Base-by-base conservation (phyloP, 2,888 invertebrate species). In the Synanthedon tipuliformis region DNA sequence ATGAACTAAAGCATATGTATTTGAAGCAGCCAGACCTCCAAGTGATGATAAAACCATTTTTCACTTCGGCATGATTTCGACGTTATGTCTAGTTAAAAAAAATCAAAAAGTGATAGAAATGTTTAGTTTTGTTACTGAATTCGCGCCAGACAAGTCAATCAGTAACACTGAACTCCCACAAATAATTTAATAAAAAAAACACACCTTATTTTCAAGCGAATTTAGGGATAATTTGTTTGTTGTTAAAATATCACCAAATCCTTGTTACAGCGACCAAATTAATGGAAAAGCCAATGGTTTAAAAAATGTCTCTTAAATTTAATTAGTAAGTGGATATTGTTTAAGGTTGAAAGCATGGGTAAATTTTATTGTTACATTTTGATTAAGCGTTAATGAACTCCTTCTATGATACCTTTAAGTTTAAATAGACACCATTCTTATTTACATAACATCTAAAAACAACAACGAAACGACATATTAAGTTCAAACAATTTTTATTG, bases 201-300 rank as follows among this genome's bases (percentile, higher is more conserved):
- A 49, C 49, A 49, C 49, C 49, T 49, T 12, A 49, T 15, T 12
- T 45, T 45, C 15, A 49, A 63, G 61, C 62, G 58, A 61, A 61
- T 59, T 64, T 58, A 59, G 65, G 64, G 58, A 66, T 64, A 64
- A 62, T 63, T 56, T 55, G 59, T 58, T 55, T 64, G 66, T 67
- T 67, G 16, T 18, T 71, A 63, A 61, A 64, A 64, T 67, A 70
- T 72, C 72, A 78, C 78, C 78, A 75, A 75, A 71, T 75, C 73
- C 70, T 66, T 62, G 68, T 73, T 74, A 69, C 59, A 71, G 72
- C 70, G 63, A 69, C 70, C 71, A 63, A 65, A 69, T 67, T 71
- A 71, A 69, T 69, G 60, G 56, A 61, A 63, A 74, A 73, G 72
- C 69, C 68, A 73, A 75, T 70, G 65, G 59, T 62, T 64, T 61